Evolutionary conservation across 2,888 invertebrate genomes (phyloP).

Genomic region (Gandaritis pyraliata): DNA sequence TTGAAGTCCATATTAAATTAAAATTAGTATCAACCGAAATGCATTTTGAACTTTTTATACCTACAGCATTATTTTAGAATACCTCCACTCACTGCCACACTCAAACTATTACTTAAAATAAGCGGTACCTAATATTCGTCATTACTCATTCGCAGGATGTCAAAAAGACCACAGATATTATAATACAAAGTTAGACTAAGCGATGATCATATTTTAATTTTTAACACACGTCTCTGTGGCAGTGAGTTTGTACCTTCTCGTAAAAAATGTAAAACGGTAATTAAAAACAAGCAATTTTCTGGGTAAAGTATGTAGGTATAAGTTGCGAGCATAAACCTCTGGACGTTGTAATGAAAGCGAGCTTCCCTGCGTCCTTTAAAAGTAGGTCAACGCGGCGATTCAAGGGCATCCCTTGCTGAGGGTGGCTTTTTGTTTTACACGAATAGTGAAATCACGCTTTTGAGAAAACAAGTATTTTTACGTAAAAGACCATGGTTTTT

Average conservation of each 20-base stretch:
- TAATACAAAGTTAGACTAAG: too few relatives aligned
- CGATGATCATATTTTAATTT: too few relatives aligned
- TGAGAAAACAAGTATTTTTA: slow-evolving; percentile 16
- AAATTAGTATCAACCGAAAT: slow-evolving; percentile 30
- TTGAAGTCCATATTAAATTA: slow-evolving; percentile 38
- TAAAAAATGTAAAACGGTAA: slow-evolving; percentile 14
- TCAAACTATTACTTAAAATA: too few relatives aligned
- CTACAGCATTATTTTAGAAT: too few relatives aligned
- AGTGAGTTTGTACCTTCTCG: not conserved
- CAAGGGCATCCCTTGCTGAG: slow-evolving; percentile 37
- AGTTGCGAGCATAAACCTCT: slow-evolving; percentile 21
- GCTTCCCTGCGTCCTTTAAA: slow-evolving; percentile 33
- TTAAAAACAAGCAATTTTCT: slow-evolving; percentile 22
- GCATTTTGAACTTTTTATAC: slow-evolving; percentile 18
- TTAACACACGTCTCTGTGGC: too few relatives aligned
- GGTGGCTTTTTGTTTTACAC: slow-evolving; percentile 28
- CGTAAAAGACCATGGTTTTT: not conserved
- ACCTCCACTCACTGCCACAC: not conserved
- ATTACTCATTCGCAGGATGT: too few relatives aligned
- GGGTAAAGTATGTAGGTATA: slow-evolving; percentile 15
- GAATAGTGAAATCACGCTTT: slow-evolving; percentile 28
- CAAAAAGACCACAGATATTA: too few relatives aligned
- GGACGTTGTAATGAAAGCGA: slow-evolving; percentile 29
- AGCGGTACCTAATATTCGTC: too few relatives aligned
- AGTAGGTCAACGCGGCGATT: slow-evolving; percentile 42